These are phyloP conservation scores for Porites australiensis DNA, from an alignment of 64 coral and sea anemone genomes.

Conservation along the genomic window DNA sequence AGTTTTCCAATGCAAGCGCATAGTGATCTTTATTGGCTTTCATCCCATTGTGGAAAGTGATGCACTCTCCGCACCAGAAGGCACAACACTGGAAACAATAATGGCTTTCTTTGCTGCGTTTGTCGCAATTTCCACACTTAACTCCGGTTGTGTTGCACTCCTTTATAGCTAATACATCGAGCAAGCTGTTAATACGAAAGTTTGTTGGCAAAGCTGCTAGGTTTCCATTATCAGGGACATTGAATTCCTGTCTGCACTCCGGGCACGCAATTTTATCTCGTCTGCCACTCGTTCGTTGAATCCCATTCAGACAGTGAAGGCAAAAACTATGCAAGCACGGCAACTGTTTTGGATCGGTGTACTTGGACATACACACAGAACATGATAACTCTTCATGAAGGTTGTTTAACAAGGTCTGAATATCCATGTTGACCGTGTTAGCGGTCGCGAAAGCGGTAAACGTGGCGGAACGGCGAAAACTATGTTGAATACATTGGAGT, in stretches of 20 bases:
- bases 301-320: no score
- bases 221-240: neutral
- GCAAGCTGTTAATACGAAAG: no score
- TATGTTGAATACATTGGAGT: no score
- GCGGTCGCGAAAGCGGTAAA: no score
- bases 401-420: neutral
- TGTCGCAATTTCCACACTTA: constrained; percentile 7
- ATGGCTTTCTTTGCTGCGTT: no score
- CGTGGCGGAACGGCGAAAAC: no score
- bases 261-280: neutral
- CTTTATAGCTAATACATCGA: no score
- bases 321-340: no score
- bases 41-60: neutral
- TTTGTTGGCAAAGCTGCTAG: neutral
- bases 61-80: neutral
- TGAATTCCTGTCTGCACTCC: no score
- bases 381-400: constrained; percentile 9
- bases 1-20: constrained; percentile 5
- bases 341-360: neutral
- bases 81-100: neutral
- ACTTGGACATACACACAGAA: neutral
- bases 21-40: neutral
- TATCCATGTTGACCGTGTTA: neutral
- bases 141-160: neutral
- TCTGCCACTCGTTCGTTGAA: neutral